phyloP scores from a whole-genome alignment of 2,113 vertebrate species.

The Grammomys dolichurus region DNA sequence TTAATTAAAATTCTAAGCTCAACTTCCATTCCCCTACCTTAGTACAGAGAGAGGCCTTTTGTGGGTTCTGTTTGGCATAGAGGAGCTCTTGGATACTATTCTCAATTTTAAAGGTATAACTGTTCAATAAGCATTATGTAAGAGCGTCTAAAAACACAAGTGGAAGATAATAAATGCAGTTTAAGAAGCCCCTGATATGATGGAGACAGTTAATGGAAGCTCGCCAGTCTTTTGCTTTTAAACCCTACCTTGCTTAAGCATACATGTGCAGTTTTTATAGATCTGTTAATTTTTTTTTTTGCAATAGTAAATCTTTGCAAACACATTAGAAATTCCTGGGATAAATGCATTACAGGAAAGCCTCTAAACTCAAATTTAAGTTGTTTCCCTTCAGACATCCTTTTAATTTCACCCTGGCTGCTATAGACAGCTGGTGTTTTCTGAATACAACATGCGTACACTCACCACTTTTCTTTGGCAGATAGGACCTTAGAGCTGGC shows the following conservation, averaged over 20 bases:
- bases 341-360: not conserved
- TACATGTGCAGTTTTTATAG: not conserved
- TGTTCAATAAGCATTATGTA: not conserved
- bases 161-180: not conserved
- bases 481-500: not conserved
- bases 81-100: slow-evolving; percentile 32
- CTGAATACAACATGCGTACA: not conserved
- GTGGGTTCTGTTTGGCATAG: not conserved
- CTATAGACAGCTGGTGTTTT: not conserved
- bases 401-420: not conserved
- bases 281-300: not conserved
- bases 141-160: slow-evolving; percentile 33
- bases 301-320: not conserved
- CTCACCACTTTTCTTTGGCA: slow-evolving; percentile 4
- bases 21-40: not conserved
- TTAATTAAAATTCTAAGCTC: slow-evolving; percentile 66
- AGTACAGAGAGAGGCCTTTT: not conserved
- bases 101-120: not conserved
- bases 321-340: not conserved
- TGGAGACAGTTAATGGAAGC: not conserved
- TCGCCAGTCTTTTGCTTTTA: not conserved
- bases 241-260: not conserved
- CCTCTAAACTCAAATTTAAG: not conserved
- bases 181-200: not conserved
- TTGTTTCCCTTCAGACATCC: not conserved